phyloP scores from a whole-genome alignment of 2,888 invertebrate species.

The Ecliptopera silaceata region DNA sequence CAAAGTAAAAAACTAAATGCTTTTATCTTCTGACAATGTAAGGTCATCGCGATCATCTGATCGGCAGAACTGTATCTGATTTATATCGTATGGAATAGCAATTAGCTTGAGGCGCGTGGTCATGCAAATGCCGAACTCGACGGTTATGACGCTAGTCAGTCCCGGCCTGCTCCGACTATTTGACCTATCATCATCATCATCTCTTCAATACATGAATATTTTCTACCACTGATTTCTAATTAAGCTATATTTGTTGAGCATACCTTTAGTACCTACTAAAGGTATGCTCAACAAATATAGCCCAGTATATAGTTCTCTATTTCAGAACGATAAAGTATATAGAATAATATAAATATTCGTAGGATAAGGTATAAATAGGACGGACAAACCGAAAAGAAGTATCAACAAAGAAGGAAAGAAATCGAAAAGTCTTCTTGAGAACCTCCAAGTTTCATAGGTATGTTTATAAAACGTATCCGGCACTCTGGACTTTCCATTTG shows the following conservation, averaged over 20 bases:
- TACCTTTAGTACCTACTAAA: too few relatives aligned
- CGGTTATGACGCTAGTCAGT: conserved; percentile 25
- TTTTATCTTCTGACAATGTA: conserved; percentile 34
- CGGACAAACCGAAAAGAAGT: too few relatives aligned
- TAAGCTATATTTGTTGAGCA: too few relatives aligned
- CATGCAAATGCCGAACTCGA: conserved; percentile 68
- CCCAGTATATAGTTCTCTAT: too few relatives aligned
- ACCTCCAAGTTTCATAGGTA: too few relatives aligned
- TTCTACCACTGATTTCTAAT: too few relatives aligned
- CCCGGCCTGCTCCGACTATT: conserved; percentile 20
- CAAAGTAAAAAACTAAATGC: neutral
- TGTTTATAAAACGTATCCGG: conserved; percentile 1
- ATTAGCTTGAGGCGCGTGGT: conserved; percentile 60
- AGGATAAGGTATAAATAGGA: too few relatives aligned
- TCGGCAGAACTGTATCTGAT: conserved; percentile 57
- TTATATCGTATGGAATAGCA: conserved; percentile 70
- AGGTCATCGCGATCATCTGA: conserved; percentile 49
- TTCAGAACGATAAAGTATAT: too few relatives aligned
- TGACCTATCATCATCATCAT: neutral
- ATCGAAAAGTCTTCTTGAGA: too few relatives aligned
- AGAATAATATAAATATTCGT: too few relatives aligned
- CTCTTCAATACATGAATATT: neutral
- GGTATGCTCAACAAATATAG: too few relatives aligned
- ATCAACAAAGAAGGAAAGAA: too few relatives aligned
- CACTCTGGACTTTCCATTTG: neutral